These are phyloP conservation scores for Urophycis tenuis DNA, from an alignment of 2,797 vertebrate genomes.

Conservation along the genomic window DNA sequence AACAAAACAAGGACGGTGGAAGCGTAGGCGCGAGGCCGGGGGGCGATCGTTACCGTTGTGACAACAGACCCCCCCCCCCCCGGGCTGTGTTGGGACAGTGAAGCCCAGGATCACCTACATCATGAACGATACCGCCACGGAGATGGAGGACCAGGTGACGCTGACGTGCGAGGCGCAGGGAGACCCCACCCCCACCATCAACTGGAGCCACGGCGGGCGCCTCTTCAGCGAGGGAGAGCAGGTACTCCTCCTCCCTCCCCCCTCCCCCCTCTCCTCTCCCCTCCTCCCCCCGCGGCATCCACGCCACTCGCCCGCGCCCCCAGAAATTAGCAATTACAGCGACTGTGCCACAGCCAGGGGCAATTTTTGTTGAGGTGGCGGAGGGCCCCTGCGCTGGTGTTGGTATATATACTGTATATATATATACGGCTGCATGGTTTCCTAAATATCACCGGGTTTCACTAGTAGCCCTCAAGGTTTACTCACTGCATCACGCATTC, in stretches of 20 bases:
- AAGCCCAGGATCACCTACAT: slow-evolving; percentile 96
- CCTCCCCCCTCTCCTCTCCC: too few relatives aligned
- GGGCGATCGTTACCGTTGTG: too few relatives aligned
- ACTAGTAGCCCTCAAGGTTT: slow-evolving; percentile 20
- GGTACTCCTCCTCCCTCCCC: too few relatives aligned
- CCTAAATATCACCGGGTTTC: too few relatives aligned
- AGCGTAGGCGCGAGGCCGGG: too few relatives aligned
- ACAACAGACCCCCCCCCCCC: neutral
- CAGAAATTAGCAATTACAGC: neutral
- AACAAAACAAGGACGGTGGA: neutral
- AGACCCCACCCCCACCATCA: slow-evolving; percentile 94
- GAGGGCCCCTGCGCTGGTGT: slow-evolving; percentile 19
- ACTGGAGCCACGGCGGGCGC: slow-evolving; percentile 80
- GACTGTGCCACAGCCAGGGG: neutral
- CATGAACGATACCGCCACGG: slow-evolving; percentile 87
- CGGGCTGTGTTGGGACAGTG: slow-evolving; percentile 70
- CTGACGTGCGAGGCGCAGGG: slow-evolving; percentile 94
- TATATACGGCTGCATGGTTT: too few relatives aligned
- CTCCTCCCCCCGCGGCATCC: too few relatives aligned
- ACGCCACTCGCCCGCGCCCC: neutral
- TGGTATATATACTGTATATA: slow-evolving; percentile 26
- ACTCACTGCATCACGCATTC: slow-evolving; percentile 6
- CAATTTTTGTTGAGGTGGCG: slow-evolving; percentile 20
- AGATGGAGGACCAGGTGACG: slow-evolving; percentile 90
- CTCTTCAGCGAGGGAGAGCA: slow-evolving; percentile 93